A percentile compares a stretch with the other conserved stretches of the same genome.
Evolutionary conservation across 2,797 vertebrate genomes (phyloP).

Genomic region (Eulemur rubriventer): DNA sequence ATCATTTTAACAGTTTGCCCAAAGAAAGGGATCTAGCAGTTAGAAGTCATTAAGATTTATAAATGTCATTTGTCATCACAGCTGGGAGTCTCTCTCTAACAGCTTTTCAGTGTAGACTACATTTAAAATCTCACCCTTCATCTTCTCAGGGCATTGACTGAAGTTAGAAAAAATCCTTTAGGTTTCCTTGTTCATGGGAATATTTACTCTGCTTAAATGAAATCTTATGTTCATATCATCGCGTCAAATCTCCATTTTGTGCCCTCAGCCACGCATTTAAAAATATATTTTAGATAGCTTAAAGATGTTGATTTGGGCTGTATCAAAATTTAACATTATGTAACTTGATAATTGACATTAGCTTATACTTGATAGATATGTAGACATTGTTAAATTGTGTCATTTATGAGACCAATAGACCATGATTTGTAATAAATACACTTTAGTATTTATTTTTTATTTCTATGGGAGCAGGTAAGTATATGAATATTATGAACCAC

Average conservation of each 20-base stretch:
- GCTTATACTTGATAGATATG: not conserved
- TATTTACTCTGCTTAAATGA: not conserved
- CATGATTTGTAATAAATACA: not conserved
- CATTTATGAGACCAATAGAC: not conserved
- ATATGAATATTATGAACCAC: slow-evolving; percentile 11
- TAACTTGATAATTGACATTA: not conserved
- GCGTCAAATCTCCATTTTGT: slow-evolving; percentile 7
- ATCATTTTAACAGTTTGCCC: not conserved
- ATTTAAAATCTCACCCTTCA: not conserved
- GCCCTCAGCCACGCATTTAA: not conserved
- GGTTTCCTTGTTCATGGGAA: not conserved
- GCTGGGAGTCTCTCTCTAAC: not conserved
- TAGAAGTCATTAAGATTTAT: slow-evolving; percentile 28
- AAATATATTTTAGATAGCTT: not conserved
- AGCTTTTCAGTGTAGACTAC: not conserved
- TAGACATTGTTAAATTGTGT: not conserved
- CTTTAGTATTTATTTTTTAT: slow-evolving; percentile 35
- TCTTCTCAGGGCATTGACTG: not conserved
- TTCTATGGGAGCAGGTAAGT: not conserved
- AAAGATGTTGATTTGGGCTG: not conserved
- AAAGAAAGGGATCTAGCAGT: not conserved
- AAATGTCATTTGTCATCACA: slow-evolving; percentile 41
- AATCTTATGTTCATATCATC: not conserved
- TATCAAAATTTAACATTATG: not conserved
- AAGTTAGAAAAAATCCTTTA: not conserved